Evolutionary conservation across 2,797 vertebrate species (phyloP).

Genomic region (Phalloptychus januarius): DNA sequence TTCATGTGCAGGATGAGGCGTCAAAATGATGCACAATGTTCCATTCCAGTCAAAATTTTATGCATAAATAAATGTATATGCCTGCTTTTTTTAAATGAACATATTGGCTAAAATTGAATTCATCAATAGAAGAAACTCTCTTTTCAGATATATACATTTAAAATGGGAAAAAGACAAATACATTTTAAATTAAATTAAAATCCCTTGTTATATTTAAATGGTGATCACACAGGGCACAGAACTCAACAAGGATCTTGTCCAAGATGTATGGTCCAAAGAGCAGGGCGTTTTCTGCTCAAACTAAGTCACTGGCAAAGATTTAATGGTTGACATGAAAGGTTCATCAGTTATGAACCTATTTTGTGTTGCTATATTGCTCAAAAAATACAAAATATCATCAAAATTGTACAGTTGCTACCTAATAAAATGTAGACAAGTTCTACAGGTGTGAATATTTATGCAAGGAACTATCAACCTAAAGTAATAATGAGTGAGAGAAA

Average conservation of each 20-base stretch:
- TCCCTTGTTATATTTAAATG: background rate
- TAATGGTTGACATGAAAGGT: background rate
- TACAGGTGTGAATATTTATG: background rate
- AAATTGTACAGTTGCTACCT: background rate
- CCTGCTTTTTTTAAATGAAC: conserved; percentile 2
- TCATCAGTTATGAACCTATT: background rate
- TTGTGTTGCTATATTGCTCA: background rate
- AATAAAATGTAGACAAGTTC: background rate
- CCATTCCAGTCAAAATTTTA: background rate
- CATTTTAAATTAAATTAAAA: background rate
- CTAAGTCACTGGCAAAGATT: background rate
- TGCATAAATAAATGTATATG: conserved; percentile 17
- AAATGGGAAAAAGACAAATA: background rate
- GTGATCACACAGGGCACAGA: background rate
- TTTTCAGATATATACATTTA: background rate
- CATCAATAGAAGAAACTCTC: background rate
- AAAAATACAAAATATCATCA: background rate
- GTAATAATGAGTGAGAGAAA: conserved; percentile 2
- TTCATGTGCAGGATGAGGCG: background rate
- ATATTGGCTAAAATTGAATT: background rate
- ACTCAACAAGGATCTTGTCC: background rate
- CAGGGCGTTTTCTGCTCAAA: background rate
- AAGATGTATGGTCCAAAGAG: background rate
- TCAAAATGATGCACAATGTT: background rate
- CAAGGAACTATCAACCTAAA: background rate